Base-by-base conservation (phyloP, 2,113 vertebrate genomes). In the Oreochromis aureus region DNA sequence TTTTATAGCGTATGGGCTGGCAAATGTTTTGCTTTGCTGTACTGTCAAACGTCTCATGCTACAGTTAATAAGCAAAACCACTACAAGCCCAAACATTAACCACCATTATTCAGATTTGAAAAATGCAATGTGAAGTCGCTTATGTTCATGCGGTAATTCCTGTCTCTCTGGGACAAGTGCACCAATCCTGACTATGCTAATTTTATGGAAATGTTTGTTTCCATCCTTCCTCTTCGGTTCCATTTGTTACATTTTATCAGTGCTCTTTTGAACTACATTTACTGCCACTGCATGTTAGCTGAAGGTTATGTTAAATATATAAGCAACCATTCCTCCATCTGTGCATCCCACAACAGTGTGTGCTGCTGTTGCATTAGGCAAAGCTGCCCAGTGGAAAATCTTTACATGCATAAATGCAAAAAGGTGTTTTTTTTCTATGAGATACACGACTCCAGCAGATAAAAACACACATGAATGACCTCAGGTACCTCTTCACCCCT, bases 201-300 rank as follows among this genome's bases (percentile, higher is more conserved):
- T 94, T 93, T 93, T 92, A 94, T 94, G 91, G 87, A 94, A 94
- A 95, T 92, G 36, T 85, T 89, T 84, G 85, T 90, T 94, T 90
- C 82, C 73, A 54, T 19, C 56, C 36, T 83, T 91, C 61, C 78
- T 81, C 84, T 89, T 69, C 85, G 24, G 30, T 56, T 81, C 39
- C 56, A 86, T 89, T 89, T 91, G 84, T 88, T 91, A 48, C 81
- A 89, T 89, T 93, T 94, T 85, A 86, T 86, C 84, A 79, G 55
- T 48, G 76, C 41, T 90, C 88, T 85, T 86, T 85, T 80, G 85
- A 91, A 91, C 86, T 54, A 84, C 24, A 44, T 86, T 73, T 89
- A 90, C 82, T 91, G 76, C 63, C 48, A 22, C 59, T 85, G 89
- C 73, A 84, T 78, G 58, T 44, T 85, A 59, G 82, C 54, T 53